Conservation (phyloP, 2,113 vertebrate genomes). For the Lanius ludovicianus region DNA sequence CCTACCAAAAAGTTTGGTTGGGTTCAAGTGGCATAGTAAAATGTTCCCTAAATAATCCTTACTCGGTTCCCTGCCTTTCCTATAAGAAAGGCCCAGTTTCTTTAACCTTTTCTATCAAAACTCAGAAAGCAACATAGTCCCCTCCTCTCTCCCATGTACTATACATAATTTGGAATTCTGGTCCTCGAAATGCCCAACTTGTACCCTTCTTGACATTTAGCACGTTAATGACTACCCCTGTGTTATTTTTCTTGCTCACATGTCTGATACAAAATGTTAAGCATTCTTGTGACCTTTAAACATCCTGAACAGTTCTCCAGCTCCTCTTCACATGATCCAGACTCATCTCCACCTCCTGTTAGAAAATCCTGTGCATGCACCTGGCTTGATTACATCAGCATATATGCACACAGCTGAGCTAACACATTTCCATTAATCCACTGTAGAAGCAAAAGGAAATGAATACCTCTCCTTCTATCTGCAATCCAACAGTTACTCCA, state of each 20-base stretch:
- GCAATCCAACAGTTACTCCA: background rate
- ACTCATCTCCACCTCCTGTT: constrained; percentile 23
- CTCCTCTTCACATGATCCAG: background rate
- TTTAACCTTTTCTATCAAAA: background rate
- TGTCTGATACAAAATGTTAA: constrained; percentile 5
- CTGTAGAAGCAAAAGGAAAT: constrained; percentile 46
- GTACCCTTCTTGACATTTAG: background rate
- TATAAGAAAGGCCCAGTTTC: background rate
- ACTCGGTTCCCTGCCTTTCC: background rate
- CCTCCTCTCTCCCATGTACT: background rate
- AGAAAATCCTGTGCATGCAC: constrained; percentile 46
- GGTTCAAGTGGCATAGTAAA: background rate
- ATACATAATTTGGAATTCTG: background rate
- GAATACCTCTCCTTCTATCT: background rate
- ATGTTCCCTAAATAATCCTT: background rate
- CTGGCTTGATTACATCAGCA: constrained; percentile 60
- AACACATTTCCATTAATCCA: constrained; percentile 28
- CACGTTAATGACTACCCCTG: background rate
- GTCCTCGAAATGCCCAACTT: background rate
- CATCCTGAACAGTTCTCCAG: constrained; percentile 1
- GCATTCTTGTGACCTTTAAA: constrained; percentile 35
- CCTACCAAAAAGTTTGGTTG: background rate
- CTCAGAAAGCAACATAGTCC: background rate
- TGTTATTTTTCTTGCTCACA: background rate
- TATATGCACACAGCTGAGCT: constrained; percentile 39